These are phyloP conservation scores for Dryococelus australis DNA, from an alignment of 2,888 invertebrate species.

Conservation along the genomic window DNA sequence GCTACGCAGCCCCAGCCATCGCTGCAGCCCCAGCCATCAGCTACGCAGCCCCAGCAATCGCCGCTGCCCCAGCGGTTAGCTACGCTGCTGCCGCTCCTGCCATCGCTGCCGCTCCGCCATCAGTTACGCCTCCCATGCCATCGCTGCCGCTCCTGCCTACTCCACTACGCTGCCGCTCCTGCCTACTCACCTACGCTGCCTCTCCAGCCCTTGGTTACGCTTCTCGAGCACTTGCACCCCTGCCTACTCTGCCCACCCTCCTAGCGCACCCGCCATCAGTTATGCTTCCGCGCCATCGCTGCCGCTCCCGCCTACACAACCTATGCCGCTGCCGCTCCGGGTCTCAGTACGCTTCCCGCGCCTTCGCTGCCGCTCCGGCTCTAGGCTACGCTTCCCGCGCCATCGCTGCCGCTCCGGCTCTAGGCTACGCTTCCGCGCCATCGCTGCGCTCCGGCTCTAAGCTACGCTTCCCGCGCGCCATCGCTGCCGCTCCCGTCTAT, in stretches of 20 bases:
- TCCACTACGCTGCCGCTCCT: too few relatives aligned
- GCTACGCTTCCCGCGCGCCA: constrained; percentile 28
- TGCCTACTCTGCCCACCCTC: not conserved
- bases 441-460: constrained; percentile 27
- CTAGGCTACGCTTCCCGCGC: constrained; percentile 36
- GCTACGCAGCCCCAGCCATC: constrained; percentile 50
- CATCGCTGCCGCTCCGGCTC: not conserved
- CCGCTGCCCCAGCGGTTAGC: constrained; percentile 34
- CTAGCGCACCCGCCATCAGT: not conserved
- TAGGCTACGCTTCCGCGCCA: constrained; percentile 34
- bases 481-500: too few relatives aligned
- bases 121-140: not conserved
- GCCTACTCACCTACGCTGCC: constrained; percentile 33
- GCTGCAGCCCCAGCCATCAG: constrained; percentile 36
- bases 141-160: constrained; percentile 30
- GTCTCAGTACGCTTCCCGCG: not conserved
- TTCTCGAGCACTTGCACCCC: not conserved
- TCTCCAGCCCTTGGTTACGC: not conserved
- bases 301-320: constrained; percentile 35
- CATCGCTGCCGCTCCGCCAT: constrained; percentile 27
- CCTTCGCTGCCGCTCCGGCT: not conserved
- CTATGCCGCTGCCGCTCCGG: constrained; percentile 28
- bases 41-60: constrained; percentile 35
- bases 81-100: constrained; percentile 35
- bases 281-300: constrained; percentile 31